Evolutionary conservation across 2,113 vertebrate genomes (phyloP).

Genomic region (Pandion haliaetus): DNA sequence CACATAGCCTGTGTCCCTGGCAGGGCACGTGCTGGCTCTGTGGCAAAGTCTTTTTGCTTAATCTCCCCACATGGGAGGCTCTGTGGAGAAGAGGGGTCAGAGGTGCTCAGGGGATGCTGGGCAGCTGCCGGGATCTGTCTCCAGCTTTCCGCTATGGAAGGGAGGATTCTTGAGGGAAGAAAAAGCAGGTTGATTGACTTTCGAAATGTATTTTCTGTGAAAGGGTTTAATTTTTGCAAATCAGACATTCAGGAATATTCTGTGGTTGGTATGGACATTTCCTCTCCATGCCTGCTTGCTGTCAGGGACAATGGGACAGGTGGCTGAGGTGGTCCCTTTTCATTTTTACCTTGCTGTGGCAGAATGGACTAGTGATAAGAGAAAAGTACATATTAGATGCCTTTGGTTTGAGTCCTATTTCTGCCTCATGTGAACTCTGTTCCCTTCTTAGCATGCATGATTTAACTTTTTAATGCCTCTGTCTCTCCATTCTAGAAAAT

Average conservation of each 20-base stretch:
- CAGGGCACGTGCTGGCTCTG: neutral
- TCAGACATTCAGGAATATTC: neutral
- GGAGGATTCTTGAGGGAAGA: neutral
- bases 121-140: neutral
- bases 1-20: neutral
- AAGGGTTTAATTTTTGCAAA: neutral
- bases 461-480: slow-evolving; percentile 37
- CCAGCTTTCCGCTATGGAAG: neutral
- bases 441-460: slow-evolving; percentile 21
- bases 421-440: slow-evolving; percentile 17
- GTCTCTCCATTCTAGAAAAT: neutral
- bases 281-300: neutral
- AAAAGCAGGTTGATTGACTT: neutral
- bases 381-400: neutral
- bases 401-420: slow-evolving; percentile 18
- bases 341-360: neutral
- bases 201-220: neutral
- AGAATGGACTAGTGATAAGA: neutral
- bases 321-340: neutral
- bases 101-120: neutral
- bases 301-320: neutral
- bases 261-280: neutral
- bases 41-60: neutral
- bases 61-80: neutral
- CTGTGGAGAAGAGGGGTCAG: neutral